Evolutionary conservation across 2,888 invertebrate species (phyloP).

Genomic region (Lycocerus yunnanus): DNA sequence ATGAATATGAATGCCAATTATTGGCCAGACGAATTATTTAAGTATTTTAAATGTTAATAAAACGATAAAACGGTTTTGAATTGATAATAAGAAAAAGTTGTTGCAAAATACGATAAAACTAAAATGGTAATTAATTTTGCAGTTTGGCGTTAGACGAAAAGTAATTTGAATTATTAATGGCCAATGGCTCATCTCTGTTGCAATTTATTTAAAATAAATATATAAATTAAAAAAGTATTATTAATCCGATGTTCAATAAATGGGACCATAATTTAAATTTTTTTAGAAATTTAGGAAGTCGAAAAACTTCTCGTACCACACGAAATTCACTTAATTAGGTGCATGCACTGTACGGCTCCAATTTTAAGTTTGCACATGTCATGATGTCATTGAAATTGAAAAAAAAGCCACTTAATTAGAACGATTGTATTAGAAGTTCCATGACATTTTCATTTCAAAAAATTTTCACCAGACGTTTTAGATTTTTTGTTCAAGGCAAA

Average conservation of each 20-base stretch:
- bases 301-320: not conserved
- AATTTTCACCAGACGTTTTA: not conserved
- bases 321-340: not conserved
- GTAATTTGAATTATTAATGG: not conserved
- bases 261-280: not conserved
- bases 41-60: not conserved
- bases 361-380: not conserved
- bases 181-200: not conserved
- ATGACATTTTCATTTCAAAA: not conserved
- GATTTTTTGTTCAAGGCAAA: not conserved
- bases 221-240: not conserved
- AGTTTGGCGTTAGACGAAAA: not conserved
- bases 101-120: not conserved
- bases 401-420: not conserved
- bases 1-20: not conserved
- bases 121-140: not conserved
- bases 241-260: not conserved
- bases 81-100: not conserved
- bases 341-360: not conserved
- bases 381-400: not conserved
- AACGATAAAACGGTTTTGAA: not conserved
- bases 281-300: not conserved
- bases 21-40: not conserved
- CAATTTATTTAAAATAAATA: not conserved
- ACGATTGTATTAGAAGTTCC: not conserved